phyloP scores from a whole-genome alignment of 2,113 vertebrate species.

The Lichenostomus cassidix region DNA sequence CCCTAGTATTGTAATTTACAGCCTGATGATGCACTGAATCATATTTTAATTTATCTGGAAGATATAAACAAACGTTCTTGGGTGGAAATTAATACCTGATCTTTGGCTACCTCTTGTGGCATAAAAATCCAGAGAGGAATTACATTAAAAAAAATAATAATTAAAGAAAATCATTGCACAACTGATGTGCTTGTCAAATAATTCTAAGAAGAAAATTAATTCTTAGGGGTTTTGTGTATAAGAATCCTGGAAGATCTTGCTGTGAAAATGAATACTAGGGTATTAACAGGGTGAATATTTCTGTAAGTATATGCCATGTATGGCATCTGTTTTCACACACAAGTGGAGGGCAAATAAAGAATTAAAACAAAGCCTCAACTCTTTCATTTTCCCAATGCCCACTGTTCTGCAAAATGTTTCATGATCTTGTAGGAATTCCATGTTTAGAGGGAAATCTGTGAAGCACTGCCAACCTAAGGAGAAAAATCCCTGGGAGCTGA shows the following conservation, averaged over 20 bases:
- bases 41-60: constrained; percentile 51
- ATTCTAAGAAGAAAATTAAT: neutral
- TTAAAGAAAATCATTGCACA: neutral
- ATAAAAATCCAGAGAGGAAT: constrained; percentile 31
- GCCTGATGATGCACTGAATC: constrained; percentile 45
- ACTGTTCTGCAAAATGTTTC: neutral
- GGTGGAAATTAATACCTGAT: constrained; percentile 49
- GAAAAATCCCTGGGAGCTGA: neutral
- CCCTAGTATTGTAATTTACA: constrained; percentile 44
- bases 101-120: constrained; percentile 57
- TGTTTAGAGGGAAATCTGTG: neutral
- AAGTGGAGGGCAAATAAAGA: neutral
- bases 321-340: neutral
- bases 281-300: neutral
- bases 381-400: neutral
- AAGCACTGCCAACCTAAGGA: neutral
- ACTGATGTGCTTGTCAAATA: neutral
- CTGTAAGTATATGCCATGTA: neutral
- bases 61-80: constrained; percentile 39
- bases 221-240: neutral
- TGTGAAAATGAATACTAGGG: neutral
- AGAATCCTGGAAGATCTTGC: neutral
- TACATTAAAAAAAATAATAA: neutral
- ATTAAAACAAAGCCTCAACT: neutral
- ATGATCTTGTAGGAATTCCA: neutral